phyloP scores from a whole-genome alignment of 2,113 vertebrate species.

The Bambusicola thoracicus region DNA sequence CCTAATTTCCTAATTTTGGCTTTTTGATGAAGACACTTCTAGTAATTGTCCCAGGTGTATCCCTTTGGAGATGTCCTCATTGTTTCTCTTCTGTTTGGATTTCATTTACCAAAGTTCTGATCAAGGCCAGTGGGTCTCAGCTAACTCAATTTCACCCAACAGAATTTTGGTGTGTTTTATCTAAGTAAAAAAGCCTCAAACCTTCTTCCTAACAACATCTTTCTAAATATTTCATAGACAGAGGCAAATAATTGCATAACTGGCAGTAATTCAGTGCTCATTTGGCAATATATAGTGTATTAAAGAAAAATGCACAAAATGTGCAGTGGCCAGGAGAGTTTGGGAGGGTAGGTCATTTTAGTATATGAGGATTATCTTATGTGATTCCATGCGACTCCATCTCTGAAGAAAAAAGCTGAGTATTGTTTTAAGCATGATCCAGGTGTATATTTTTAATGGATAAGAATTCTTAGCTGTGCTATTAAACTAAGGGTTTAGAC shows the following conservation, averaged over 20 bases:
- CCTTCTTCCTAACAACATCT: neutral
- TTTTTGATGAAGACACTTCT: neutral
- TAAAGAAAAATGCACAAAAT: neutral
- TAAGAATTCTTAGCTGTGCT: neutral
- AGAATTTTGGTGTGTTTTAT: neutral
- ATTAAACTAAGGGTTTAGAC: neutral
- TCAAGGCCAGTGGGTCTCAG: neutral
- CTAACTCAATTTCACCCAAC: neutral
- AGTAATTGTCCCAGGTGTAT: neutral
- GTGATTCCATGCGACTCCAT: neutral
- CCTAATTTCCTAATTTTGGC: neutral
- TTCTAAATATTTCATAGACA: neutral
- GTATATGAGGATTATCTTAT: neutral
- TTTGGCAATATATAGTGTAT: too few species aligned
- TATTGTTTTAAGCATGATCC: neutral
- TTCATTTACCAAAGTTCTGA: neutral
- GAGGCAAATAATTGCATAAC: neutral
- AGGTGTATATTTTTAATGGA: neutral
- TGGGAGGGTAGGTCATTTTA: neutral
- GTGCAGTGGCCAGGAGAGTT: neutral
- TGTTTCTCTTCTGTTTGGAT: neutral
- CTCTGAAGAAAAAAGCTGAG: neutral
- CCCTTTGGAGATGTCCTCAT: neutral
- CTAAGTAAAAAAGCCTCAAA: neutral
- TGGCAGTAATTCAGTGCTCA: neutral